Evolutionary conservation across 1,140 invertebrate genomes (phyloP), one percentile per base, ranked within the genome.

Genomic region (Babylonia areolata): DNA sequence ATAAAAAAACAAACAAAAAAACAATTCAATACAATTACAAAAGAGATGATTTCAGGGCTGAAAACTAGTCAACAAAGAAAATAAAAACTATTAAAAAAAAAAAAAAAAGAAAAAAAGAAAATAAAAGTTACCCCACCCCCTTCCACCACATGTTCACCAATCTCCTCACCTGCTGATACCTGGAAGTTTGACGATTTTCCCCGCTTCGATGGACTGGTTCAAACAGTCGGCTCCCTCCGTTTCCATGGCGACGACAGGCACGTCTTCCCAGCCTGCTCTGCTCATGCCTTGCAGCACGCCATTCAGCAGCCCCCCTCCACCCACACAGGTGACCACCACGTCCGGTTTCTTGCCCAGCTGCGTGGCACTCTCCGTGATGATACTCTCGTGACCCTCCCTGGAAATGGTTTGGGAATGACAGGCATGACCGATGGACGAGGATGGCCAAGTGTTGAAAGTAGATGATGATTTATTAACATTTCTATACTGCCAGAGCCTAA

Each of bases 191-290:
- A 95, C 92, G 5, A 94, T 85, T 85, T 94, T 92, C 3, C 93
- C 93, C 33, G 92, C 94, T 85, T 94, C 89, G 3, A 95, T 77
- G 15, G 95, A 93, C 17, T 90, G 88, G 89, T 95, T 94, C 42
- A 95, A 94, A 84, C 94, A 94, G 86, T 95, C 91, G 42, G 95
- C 94, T 20, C 95, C 95, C 39, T 89, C 88, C 6, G 95, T 95
- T 92, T 96, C 95, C 94, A 95, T 95, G 42, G 95, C 94, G 78
- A 96, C 73, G 35, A 96, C 90, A 42, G 95, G 95, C 46, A 95
- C 92, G 87, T 93, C 87, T 90, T 91, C 80, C 93, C 91, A 94
- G 15, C 95, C 94, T 88, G 91, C 94, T 89, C 93, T 88, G 80
- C 87, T 83, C 92, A 93, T 91, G 3, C 93, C 93, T 73, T 92